Percentiles rank a stretch among this genome's conserved stretches.
These are phyloP conservation scores for Bryconaethiops microstoma DNA, from an alignment of 2,797 vertebrate species.

Conservation along the genomic window DNA sequence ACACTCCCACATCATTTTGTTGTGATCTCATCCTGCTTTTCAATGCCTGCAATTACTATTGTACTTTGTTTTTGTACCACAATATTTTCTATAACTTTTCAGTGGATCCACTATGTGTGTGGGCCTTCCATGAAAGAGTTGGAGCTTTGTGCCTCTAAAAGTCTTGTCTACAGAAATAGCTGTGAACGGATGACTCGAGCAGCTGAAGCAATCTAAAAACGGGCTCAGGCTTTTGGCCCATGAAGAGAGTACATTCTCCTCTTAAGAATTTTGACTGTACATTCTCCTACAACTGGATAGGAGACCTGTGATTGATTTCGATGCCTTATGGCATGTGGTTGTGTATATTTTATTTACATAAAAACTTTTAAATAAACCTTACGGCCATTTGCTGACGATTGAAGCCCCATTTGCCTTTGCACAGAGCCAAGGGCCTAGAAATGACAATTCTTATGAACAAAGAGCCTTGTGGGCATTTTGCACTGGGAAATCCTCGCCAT, in stretches of 20 bases:
- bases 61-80: neutral
- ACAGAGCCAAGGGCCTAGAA: conserved; percentile 22
- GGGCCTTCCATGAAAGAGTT: conserved; percentile 31
- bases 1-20: neutral
- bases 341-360: conserved; percentile 22
- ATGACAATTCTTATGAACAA: conserved; percentile 39
- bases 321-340: conserved; percentile 5
- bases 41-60: neutral
- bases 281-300: conserved; percentile 3
- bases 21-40: neutral
- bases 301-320: conserved; percentile 18
- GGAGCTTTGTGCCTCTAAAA: conserved; percentile 45
- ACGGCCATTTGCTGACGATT: conserved; percentile 28
- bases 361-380: conserved; percentile 46
- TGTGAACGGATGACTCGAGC: conserved; percentile 54
- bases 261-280: conserved; percentile 24
- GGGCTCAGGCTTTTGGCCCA: conserved; percentile 42
- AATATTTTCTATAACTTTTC: neutral
- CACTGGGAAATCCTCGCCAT: conserved; percentile 43
- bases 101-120: conserved; percentile 7
- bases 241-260: conserved; percentile 25
- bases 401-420: conserved; percentile 7
- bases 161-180: conserved; percentile 54
- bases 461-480: conserved; percentile 42
- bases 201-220: conserved; percentile 55